Base-by-base conservation (phyloP, 2,888 invertebrate genomes). In the Drosophila dives region DNA sequence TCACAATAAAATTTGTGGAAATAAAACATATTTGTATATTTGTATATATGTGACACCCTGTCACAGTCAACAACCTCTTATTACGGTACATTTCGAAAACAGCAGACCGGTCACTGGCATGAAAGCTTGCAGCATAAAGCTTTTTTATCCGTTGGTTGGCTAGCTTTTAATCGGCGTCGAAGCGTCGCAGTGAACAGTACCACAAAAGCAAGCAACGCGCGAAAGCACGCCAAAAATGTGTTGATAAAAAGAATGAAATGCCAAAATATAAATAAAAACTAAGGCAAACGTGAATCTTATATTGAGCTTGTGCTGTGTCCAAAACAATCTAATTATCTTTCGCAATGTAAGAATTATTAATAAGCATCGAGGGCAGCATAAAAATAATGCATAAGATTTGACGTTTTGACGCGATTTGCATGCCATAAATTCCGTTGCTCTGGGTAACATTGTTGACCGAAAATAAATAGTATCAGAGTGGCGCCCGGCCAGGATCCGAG, bases 401-500 rank as follows among this genome's bases (percentile, higher is more conserved):
- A 72, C 12, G 12, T 8, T 45, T 71, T 75, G 82, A 72, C 82
- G 76, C 62, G 23, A 79, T 66, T 45, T 80, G 63, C 58, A 68
- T 51, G 72, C 54, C 54, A 42, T 7, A 48, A 70, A 72, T 75
- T 48, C 64, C 71, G 83, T 83, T 80, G 80, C 76, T 67, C 42
- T 54, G 73, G 71, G 67, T 59, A 48, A 81, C 67, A 62, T 72
- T 77, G 86, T 88, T 85, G 75, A 82, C 80, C 58, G 60, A 77
- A 83, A 90, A 85, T 85, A 85, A 90, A 90, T 82, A 89, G 75
- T 55, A 60, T 51, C 40, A 45, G 53, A 38, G 53, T 23, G 33
- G 33, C 55, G 32, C 45, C 58, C 40, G 56, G 23, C 56, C 50
- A 42, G 48, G 53, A 26, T 59, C 34, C 48, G 26, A 40, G 49